Evolutionary conservation across 2,888 invertebrate genomes (phyloP), one percentile per base, ranked within the genome.

Genomic region (Aspidapion aeneum): DNA sequence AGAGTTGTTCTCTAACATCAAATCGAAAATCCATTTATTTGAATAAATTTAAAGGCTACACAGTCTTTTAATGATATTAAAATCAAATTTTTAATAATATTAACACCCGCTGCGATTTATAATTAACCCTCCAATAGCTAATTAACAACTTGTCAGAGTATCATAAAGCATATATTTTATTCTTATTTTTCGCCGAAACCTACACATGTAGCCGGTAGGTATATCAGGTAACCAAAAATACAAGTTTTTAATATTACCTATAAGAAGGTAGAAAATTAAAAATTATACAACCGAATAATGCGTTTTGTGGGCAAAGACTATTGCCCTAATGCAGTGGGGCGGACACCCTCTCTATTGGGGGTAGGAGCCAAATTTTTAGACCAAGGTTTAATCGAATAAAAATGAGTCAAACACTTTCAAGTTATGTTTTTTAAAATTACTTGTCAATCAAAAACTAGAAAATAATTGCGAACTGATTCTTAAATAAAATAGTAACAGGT

Each of bases 251-350:
- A 35, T 35, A 35, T 35, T 35, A n/a, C n/a, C n/a, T n/a, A 12
- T 35, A 9, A 52, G 52, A 9, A 52, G 52, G 52, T 52, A 52
- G 52, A 52, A 52, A 52, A 52, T 52, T 52, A 5, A 35, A 52
- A 52, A 52, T 52, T 52, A 52, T 9, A 52, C 52, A 52, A 52
- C 18, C 52, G 19, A 52, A 52, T 52, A 52, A 52, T 52, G n/a
- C 7, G 7, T 35, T 52, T 52, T 52, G 52, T 52, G 52, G 52
- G 19, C 52, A 19, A 52, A 19, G n/a, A 18, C 52, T 52, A 19
- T 52, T 52, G 19, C 52, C 52, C 3, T 12, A 3, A 35, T 35
- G 5, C 35, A 35, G 35, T 12, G 35, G 12, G 12, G 35, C 35
- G 12, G 35, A 35, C 35, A 35, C 35, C 35, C 35, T 35, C 35